Evolutionary conservation across 2,113 vertebrate genomes (phyloP).

Genomic region (Pterocles gutturalis): DNA sequence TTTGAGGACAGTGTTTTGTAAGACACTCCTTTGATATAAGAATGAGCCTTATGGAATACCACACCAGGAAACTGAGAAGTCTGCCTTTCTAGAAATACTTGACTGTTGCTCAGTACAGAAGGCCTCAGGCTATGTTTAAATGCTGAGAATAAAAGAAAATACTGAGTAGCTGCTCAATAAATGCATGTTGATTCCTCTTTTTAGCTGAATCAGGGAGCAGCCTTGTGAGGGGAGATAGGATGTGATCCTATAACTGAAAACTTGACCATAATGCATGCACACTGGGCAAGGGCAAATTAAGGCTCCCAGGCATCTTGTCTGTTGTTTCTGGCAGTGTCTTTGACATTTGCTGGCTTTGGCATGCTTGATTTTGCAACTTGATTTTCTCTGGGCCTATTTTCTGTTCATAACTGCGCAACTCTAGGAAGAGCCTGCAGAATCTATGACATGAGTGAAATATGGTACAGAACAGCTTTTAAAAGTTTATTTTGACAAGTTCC

Average conservation of each 20-base stretch:
- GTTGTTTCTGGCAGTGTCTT: background rate
- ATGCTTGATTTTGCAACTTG: background rate
- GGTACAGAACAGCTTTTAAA: background rate
- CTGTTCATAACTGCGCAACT: background rate
- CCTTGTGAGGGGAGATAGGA: background rate
- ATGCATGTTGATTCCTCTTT: background rate
- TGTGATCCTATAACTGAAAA: background rate
- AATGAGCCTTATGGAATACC: background rate
- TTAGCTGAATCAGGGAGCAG: background rate
- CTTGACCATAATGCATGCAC: background rate
- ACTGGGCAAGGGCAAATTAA: background rate
- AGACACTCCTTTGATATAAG: background rate
- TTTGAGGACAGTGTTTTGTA: background rate
- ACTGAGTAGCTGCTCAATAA: background rate
- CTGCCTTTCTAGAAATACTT: background rate
- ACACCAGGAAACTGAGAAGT: background rate
- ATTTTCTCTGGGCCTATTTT: background rate
- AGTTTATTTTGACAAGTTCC: background rate
- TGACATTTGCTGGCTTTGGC: constrained; percentile 10
- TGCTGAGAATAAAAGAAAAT: background rate
- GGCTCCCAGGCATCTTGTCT: background rate
- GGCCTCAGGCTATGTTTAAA: background rate
- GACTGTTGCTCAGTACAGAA: background rate
- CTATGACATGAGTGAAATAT: background rate
- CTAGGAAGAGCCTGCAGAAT: background rate